phyloP scores from a whole-genome alignment of 2,888 invertebrate species.

The Erpobdella octoculata region DNA sequence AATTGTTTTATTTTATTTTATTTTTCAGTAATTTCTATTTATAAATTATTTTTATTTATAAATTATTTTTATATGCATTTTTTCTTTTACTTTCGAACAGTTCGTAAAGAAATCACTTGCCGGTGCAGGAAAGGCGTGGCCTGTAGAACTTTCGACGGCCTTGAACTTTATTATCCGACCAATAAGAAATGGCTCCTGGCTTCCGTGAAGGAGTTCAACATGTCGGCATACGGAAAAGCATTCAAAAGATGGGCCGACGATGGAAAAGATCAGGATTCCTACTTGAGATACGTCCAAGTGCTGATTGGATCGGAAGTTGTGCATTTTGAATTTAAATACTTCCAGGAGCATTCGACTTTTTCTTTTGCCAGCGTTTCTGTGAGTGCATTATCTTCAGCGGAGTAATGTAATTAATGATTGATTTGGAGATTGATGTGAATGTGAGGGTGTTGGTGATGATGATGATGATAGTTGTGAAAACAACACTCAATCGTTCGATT shows the following conservation, averaged over 20 bases:
- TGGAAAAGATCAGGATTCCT: not conserved
- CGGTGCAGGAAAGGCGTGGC: conserved; percentile 4
- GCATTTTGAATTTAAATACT: not conserved
- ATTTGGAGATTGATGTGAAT: too few relatives aligned
- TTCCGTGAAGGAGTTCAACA: not conserved
- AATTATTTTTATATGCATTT: too few relatives aligned
- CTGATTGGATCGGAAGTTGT: not conserved
- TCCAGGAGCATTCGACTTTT: not conserved
- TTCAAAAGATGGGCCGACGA: not conserved
- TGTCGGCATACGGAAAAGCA: not conserved
- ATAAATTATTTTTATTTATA: not conserved
- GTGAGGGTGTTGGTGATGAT: too few relatives aligned
- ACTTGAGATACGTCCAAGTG: conserved; percentile 5
- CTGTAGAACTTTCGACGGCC: conserved; percentile 2
- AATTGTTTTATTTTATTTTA: too few relatives aligned
- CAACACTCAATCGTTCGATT: too few relatives aligned
- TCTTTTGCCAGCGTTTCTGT: not conserved
- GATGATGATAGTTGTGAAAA: too few relatives aligned
- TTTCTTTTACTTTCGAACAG: not conserved
- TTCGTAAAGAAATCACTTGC: conserved; percentile 6
- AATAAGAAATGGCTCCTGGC: conserved; percentile 2
- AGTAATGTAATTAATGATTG: too few relatives aligned
- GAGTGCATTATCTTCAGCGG: not conserved
- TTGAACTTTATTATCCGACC: not conserved
- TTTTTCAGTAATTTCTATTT: too few relatives aligned